These are phyloP conservation scores for Montifringilla adamsi DNA, from an alignment of 2,113 vertebrate genomes.

Conservation along the genomic window DNA sequence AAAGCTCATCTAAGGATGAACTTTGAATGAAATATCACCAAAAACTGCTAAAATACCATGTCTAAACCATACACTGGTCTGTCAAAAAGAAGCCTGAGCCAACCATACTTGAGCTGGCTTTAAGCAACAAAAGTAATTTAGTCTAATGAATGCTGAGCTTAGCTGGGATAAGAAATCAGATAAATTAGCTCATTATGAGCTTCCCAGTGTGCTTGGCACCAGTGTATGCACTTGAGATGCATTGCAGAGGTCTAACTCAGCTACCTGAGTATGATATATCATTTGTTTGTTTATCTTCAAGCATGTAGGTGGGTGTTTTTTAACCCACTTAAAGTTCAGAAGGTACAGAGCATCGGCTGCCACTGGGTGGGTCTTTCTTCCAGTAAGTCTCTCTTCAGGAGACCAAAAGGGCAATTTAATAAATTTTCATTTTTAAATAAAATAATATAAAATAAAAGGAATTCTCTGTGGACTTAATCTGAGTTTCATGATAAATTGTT, in stretches of 20 bases:
- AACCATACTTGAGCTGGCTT: neutral
- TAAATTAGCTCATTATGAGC: neutral
- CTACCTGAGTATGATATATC: neutral
- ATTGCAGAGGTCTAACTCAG: neutral
- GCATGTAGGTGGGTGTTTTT: neutral
- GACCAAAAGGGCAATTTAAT: neutral
- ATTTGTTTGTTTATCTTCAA: neutral
- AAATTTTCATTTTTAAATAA: neutral
- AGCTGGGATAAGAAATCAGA: neutral
- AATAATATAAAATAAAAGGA: neutral
- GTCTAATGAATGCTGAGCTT: neutral
- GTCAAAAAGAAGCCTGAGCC: neutral
- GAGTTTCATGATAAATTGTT: neutral
- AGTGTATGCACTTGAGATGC: neutral
- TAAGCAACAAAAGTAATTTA: neutral
- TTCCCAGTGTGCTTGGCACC: neutral
- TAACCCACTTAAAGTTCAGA: neutral
- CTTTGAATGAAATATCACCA: neutral
- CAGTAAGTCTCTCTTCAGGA: neutral
- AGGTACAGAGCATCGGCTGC: neutral
- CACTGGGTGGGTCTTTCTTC: neutral
- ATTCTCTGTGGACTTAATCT: neutral
- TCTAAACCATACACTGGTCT: neutral
- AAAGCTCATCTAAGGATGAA: neutral
- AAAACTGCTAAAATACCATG: neutral